Percentiles rank a stretch among this genome's conserved stretches.
Conservation (phyloP, 2,797 vertebrate species). For the Chrosomus eos region DNA sequence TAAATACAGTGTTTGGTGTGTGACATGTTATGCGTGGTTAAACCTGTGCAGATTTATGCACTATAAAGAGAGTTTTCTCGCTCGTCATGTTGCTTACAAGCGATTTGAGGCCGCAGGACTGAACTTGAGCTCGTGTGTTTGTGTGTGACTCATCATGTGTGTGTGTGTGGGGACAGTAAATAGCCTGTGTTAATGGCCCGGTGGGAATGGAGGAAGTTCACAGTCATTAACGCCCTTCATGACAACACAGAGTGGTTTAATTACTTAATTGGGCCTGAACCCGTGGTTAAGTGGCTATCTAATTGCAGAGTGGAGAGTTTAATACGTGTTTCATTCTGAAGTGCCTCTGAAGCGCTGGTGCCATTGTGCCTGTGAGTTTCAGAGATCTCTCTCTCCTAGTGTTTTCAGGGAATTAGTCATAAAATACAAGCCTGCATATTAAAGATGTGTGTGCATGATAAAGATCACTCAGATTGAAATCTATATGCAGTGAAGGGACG, state of each 20-base stretch:
- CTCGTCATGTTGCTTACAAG: not conserved
- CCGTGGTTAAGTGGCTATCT: constrained; percentile 4
- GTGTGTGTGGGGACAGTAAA: not conserved
- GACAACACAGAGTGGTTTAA: constrained; percentile 30
- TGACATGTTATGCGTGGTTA: not conserved
- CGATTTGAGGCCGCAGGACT: not conserved
- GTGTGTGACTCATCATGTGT: not conserved
- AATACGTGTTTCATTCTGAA: constrained; percentile 12
- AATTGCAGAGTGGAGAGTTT: constrained; percentile 36
- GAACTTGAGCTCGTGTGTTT: not conserved
- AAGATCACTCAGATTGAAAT: not conserved
- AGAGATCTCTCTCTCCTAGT: not conserved
- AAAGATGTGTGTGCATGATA: not conserved
- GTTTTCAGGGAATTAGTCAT: not conserved
- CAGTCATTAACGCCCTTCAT: constrained; percentile 35
- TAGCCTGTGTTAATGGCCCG: not conserved
- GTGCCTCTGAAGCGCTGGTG: not conserved
- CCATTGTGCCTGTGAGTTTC: not conserved
- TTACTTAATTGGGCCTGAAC: constrained; percentile 47
- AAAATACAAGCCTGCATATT: not conserved
- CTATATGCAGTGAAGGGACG: not conserved
- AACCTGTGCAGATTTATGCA: not conserved
- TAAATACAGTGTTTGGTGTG: not conserved
- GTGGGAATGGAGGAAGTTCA: constrained; percentile 3
- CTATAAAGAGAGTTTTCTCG: not conserved